phyloP scores from a whole-genome alignment of 1,140 invertebrate genomes.

The Leptinotarsa lineolata region DNA sequence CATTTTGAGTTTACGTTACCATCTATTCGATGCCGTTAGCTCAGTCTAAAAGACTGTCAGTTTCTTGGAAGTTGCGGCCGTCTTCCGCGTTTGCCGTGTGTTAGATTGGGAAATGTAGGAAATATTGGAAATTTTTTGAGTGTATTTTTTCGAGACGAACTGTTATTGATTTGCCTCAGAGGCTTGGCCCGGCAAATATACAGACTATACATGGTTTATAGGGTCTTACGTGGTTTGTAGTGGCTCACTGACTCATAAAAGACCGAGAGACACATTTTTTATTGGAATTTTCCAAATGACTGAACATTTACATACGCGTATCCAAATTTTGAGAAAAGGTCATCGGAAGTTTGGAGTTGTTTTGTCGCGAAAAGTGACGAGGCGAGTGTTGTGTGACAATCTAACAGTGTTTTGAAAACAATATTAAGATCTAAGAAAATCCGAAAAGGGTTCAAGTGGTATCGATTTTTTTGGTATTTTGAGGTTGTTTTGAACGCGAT shows the following conservation, averaged over 20 bases:
- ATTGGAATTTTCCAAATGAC: slow-evolving; percentile 57
- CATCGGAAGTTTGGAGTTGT: slow-evolving; percentile 34
- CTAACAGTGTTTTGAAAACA: slow-evolving; percentile 38
- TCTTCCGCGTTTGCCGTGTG: slow-evolving; percentile 36
- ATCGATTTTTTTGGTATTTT: slow-evolving; percentile 52
- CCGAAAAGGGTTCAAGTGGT: slow-evolving; percentile 45
- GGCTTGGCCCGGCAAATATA: slow-evolving; percentile 56
- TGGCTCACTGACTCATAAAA: slow-evolving; percentile 57
- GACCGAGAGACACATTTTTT: slow-evolving; percentile 54
- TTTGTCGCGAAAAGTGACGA: slow-evolving; percentile 28
- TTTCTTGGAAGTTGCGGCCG: slow-evolving; percentile 40
- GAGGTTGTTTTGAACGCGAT: slow-evolving; percentile 42
- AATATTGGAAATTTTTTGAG: slow-evolving; percentile 45
- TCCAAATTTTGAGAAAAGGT: slow-evolving; percentile 52
- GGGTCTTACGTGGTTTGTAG: slow-evolving; percentile 55
- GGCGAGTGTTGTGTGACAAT: slow-evolving; percentile 27
- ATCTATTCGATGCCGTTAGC: slow-evolving; percentile 50
- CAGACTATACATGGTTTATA: slow-evolving; percentile 54
- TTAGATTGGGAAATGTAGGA: slow-evolving; percentile 37
- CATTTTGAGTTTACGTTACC: slow-evolving; percentile 52
- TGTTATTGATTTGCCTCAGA: slow-evolving; percentile 56
- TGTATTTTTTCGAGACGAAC: slow-evolving; percentile 54
- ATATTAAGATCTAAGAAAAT: slow-evolving; percentile 43
- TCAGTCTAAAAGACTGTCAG: slow-evolving; percentile 45
- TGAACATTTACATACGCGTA: slow-evolving; percentile 54